Conservation (phyloP, 2,113 vertebrate species). For the Pluvialis apricaria region DNA sequence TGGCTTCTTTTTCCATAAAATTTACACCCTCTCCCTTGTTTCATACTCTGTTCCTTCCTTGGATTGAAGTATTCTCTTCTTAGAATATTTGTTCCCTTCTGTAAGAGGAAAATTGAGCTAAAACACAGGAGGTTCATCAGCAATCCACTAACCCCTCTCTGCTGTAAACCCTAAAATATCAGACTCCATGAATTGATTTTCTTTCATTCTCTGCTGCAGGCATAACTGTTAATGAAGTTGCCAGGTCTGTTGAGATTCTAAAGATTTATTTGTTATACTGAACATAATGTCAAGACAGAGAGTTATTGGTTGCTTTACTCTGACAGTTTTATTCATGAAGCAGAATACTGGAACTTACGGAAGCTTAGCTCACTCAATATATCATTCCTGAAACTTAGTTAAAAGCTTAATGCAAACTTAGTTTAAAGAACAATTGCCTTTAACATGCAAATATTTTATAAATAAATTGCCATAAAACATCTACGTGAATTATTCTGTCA, state of each 20-base stretch:
- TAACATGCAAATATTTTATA: constrained; percentile 45
- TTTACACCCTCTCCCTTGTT: not conserved
- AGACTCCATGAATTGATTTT: constrained; percentile 47
- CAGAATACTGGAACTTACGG: constrained; percentile 32
- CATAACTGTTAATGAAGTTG: constrained; percentile 64
- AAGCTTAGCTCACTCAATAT: constrained; percentile 36
- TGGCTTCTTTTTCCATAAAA: not conserved
- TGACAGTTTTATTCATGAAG: constrained; percentile 58
- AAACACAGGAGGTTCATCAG: not conserved
- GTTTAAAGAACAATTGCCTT: constrained; percentile 55
- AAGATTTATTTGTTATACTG: constrained; percentile 68
- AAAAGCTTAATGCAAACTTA: constrained; percentile 43
- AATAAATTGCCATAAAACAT: constrained; percentile 35
- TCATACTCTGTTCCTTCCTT: not conserved
- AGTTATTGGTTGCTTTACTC: constrained; percentile 44
- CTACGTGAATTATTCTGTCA: constrained; percentile 24
- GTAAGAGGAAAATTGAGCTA: not conserved
- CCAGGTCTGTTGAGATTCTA: constrained; percentile 46
- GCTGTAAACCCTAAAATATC: constrained; percentile 40
- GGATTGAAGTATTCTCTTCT: not conserved
- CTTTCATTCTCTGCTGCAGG: constrained; percentile 45
- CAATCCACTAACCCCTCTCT: not conserved
- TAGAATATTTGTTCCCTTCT: not conserved
- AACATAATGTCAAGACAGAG: constrained; percentile 53
- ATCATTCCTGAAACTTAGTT: constrained; percentile 55